These are phyloP conservation scores for Taurulus bubalis DNA, from an alignment of 2,113 vertebrate genomes.

Conservation along the genomic window DNA sequence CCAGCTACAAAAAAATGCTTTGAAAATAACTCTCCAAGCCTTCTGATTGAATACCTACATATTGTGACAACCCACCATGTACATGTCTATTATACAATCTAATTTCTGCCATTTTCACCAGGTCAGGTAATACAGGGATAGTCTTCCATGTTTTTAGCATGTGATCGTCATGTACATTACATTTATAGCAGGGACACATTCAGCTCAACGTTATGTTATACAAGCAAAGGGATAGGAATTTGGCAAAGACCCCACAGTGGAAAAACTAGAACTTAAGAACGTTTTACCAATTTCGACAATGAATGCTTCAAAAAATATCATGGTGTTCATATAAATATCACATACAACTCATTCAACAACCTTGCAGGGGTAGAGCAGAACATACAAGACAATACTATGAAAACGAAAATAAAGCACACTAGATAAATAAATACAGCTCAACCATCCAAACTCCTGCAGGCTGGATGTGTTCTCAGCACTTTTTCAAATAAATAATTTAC, in stretches of 20 bases:
- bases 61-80: not conserved
- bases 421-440: conserved; percentile 33
- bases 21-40: not conserved
- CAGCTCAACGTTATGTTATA: not conserved
- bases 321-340: not conserved
- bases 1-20: not conserved
- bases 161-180: not conserved
- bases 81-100: not conserved
- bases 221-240: not conserved
- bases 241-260: not conserved
- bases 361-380: conserved; percentile 7
- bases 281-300: not conserved
- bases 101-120: not conserved
- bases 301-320: not conserved
- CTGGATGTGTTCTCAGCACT: not conserved
- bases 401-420: conserved; percentile 32
- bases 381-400: conserved; percentile 20
- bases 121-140: not conserved
- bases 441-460: conserved; percentile 19
- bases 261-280: not conserved
- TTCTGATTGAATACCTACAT: not conserved
- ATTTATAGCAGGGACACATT: not conserved
- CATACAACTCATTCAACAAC: not conserved
- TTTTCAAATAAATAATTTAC: not conserved
- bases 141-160: not conserved